Evolutionary conservation across 2,888 invertebrate species (phyloP).

Genomic region (Caenorhabditis becei): DNA sequence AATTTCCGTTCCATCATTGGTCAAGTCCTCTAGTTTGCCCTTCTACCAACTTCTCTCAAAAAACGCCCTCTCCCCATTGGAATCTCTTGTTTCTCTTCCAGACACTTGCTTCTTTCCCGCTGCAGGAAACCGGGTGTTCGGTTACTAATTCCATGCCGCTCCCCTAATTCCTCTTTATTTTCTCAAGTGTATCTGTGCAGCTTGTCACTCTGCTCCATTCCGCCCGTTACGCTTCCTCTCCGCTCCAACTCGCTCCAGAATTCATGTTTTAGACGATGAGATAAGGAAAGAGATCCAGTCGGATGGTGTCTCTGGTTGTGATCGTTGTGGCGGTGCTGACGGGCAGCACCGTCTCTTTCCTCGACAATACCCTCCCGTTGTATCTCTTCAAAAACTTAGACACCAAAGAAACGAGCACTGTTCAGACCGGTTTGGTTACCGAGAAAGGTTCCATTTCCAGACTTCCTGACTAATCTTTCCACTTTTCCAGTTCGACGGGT

Average conservation of each 20-base stretch:
- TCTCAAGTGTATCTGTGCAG: constrained; percentile 49
- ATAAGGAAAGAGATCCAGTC: constrained; percentile 14
- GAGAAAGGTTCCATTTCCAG: constrained; percentile 32
- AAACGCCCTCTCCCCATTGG: background rate
- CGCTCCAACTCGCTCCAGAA: background rate
- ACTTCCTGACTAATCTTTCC: background rate
- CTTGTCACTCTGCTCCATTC: constrained; percentile 13
- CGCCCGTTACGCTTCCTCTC: background rate
- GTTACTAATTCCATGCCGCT: constrained; percentile 46
- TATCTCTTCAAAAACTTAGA: constrained; percentile 69
- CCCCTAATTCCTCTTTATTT: constrained; percentile 55
- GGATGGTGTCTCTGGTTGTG: constrained; percentile 35
- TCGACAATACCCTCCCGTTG: constrained; percentile 72
- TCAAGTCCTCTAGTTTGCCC: background rate
- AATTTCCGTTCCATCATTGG: too few relatives aligned
- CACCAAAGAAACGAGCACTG: constrained; percentile 50
- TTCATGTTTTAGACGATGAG: constrained; percentile 38
- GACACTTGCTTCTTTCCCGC: background rate
- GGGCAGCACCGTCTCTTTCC: constrained; percentile 50
- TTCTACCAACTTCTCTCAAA: background rate
- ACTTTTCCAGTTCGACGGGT: constrained; percentile 90
- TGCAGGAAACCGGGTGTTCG: constrained; percentile 58
- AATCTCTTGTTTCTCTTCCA: constrained; percentile 12
- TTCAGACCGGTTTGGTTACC: constrained; percentile 35
- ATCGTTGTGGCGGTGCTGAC: constrained; percentile 45